These are phyloP conservation scores for Mus spicilegus DNA, from an alignment of 2,113 vertebrate species.

Conservation along the genomic window DNA sequence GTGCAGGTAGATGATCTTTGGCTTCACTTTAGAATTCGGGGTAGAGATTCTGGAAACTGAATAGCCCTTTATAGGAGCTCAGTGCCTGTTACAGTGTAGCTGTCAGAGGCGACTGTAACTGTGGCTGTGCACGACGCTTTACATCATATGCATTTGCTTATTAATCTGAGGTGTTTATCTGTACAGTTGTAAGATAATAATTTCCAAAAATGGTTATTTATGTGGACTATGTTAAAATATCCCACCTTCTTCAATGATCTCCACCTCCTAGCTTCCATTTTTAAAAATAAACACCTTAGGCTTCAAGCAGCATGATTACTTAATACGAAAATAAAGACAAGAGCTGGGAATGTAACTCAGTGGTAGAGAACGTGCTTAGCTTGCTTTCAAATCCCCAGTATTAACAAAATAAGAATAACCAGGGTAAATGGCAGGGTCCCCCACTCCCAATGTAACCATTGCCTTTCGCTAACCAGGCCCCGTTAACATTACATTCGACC, in stretches of 20 bases:
- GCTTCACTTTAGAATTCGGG: slow-evolving; percentile 74
- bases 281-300: slow-evolving; percentile 52
- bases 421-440: background rate
- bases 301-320: slow-evolving; percentile 37
- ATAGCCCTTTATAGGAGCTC: slow-evolving; percentile 68
- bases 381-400: background rate
- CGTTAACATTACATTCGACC: slow-evolving; percentile 57
- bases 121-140: slow-evolving; percentile 63
- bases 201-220: slow-evolving; percentile 61
- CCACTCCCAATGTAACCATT: background rate
- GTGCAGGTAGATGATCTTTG: slow-evolving; percentile 75
- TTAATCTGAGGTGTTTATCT: slow-evolving; percentile 74
- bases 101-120: slow-evolving; percentile 65
- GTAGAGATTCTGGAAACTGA: slow-evolving; percentile 77
- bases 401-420: background rate
- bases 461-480: slow-evolving; percentile 58
- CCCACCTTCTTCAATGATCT: background rate
- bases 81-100: slow-evolving; percentile 61
- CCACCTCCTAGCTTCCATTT: slow-evolving; percentile 13
- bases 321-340: slow-evolving; percentile 55
- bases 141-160: slow-evolving; percentile 67
- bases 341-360: background rate
- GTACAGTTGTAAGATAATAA: slow-evolving; percentile 64
- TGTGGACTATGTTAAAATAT: slow-evolving; percentile 53
- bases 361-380: background rate